Conservation (phyloP, 2,888 invertebrate species). For the Macaria notata region DNA sequence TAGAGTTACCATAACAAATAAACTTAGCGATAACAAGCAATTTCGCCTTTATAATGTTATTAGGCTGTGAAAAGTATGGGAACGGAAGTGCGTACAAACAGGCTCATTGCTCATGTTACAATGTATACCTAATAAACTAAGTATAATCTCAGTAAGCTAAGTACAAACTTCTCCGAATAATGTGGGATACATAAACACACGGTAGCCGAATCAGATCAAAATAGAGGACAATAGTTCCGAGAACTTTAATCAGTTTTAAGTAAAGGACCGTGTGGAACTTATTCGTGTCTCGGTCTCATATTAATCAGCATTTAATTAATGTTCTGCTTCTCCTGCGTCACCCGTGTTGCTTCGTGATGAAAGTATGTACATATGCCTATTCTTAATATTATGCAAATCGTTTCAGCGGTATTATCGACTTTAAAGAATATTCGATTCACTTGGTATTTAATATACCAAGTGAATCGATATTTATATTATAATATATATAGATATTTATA, state of each 20-base stretch:
- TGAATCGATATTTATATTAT: no score
- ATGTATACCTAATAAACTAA: conserved; percentile 31
- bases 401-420: no score
- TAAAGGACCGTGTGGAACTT: conserved; percentile 4
- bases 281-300: conserved; percentile 4
- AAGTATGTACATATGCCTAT: no score
- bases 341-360: no score
- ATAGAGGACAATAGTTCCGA: conserved; percentile 25
- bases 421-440: no score
- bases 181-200: conserved; percentile 37
- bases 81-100: conserved; percentile 58
- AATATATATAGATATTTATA: no score
- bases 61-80: conserved; percentile 22
- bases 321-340: no score
- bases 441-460: no score
- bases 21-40: no score
- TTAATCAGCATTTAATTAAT: conserved; percentile 2
- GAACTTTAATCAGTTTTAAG: conserved; percentile 20
- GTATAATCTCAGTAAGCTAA: conserved; percentile 40
- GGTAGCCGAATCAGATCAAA: conserved; percentile 26
- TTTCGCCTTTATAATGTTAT: no score
- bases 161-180: conserved; percentile 36
- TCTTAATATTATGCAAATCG: no score
- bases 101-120: conserved; percentile 50
- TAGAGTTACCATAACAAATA: no score